Percentiles rank a stretch among this genome's conserved stretches.
Conservation (phyloP, 1,140 invertebrate species). For the Orius laevigatus region DNA sequence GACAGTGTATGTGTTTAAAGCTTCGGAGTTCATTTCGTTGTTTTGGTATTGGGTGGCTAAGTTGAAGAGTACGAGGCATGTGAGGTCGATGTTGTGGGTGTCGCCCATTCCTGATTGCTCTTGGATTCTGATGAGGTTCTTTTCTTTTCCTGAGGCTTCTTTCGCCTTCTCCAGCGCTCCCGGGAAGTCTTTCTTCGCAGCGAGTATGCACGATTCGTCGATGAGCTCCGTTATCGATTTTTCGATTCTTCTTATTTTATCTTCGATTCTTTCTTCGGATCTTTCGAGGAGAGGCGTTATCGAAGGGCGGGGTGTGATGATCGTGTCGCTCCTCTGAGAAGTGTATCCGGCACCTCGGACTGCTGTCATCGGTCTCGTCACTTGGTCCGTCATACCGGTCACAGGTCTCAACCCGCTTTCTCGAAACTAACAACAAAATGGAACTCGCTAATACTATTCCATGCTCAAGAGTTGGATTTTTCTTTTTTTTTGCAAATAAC, state of each 20-base stretch:
- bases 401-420: constrained; percentile 15
- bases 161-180: constrained; percentile 81
- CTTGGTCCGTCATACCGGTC: constrained; percentile 23
- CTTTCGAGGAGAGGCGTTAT: constrained; percentile 19
- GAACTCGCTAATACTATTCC: too few relatives aligned
- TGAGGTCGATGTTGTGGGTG: constrained; percentile 81
- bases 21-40: constrained; percentile 90
- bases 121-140: constrained; percentile 71
- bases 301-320: constrained; percentile 9
- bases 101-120: constrained; percentile 78
- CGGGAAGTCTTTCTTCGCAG: constrained; percentile 37
- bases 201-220: constrained; percentile 57
- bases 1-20: constrained; percentile 84
- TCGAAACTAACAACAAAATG: constrained; percentile 16
- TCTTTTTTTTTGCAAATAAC: too few relatives aligned
- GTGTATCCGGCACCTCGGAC: constrained; percentile 90
- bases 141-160: constrained; percentile 86
- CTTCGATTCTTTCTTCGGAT: constrained; percentile 65
- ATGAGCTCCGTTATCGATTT: constrained; percentile 67
- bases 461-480: too few relatives aligned
- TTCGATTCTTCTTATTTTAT: constrained; percentile 70
- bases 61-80: constrained; percentile 87
- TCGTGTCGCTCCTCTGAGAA: constrained; percentile 36
- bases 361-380: constrained; percentile 77
- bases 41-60: constrained; percentile 82